Conservation (phyloP, 2,113 vertebrate species). For the Solenodon paradoxus region DNA sequence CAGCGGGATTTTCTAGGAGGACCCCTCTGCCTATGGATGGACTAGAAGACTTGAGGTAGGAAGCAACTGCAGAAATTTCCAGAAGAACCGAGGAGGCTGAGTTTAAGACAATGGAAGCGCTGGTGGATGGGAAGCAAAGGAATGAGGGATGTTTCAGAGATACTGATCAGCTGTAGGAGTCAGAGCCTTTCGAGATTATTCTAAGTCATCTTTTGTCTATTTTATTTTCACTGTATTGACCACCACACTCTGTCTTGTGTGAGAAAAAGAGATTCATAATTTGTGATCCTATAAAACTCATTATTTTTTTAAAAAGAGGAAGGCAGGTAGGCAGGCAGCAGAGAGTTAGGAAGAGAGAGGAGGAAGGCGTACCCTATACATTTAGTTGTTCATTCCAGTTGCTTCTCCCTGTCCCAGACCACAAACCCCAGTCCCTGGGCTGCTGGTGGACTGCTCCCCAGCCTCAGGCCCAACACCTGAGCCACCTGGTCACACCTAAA, state of each 20-base stretch:
- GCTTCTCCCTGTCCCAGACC: too few species aligned
- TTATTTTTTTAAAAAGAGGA: too few species aligned
- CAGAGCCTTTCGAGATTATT: neutral
- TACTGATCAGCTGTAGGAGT: neutral
- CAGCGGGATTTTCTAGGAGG: neutral
- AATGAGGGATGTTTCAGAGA: neutral
- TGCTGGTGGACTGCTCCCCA: too few species aligned
- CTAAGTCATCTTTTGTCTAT: neutral
- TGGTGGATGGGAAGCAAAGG: neutral
- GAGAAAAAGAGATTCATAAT: neutral
- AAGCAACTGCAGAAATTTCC: neutral
- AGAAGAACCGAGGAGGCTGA: neutral
- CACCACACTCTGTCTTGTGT: neutral
- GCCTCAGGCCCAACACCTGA: too few species aligned
- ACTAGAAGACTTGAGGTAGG: neutral
- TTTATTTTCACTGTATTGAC: neutral
- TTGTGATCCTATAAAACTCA: neutral
- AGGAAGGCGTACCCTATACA: too few species aligned
- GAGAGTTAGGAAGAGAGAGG: too few species aligned
- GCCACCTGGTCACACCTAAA: too few species aligned
- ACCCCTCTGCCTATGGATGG: neutral
- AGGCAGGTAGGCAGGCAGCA: too few species aligned
- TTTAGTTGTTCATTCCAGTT: too few species aligned
- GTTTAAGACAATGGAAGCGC: neutral
- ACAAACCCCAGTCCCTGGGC: too few species aligned